Evolutionary conservation across 37 sponge, comb jelly and placozoan genomes (phyloP).

Genomic region (Corticium candelabrum): DNA sequence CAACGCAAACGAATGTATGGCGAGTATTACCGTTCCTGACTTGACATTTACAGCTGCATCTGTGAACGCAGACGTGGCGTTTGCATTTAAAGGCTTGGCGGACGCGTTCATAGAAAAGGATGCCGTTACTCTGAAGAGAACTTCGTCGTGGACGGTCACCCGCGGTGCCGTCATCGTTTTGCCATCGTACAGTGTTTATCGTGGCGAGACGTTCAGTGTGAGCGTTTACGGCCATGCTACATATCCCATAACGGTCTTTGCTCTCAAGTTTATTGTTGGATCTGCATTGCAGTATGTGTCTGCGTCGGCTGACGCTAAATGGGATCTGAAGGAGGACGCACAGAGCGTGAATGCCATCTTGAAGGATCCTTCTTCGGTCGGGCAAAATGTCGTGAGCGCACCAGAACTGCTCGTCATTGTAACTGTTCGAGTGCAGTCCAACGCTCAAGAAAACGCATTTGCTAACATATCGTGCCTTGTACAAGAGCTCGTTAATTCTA

Average conservation of each 20-base stretch:
- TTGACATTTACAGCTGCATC: slow-evolving; percentile 19
- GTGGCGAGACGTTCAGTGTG: slow-evolving; percentile 27
- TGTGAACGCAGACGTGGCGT: neutral
- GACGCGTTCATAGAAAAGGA: neutral
- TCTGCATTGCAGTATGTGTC: neutral
- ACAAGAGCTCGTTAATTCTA: neutral
- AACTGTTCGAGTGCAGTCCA: neutral
- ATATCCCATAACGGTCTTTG: slow-evolving; percentile 24
- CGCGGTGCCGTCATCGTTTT: slow-evolving; percentile 26
- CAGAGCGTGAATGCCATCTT: neutral
- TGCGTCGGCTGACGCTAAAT: slow-evolving; percentile 1
- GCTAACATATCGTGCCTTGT: neutral
- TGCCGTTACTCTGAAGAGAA: neutral
- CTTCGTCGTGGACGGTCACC: neutral
- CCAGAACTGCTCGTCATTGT: neutral
- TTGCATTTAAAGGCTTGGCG: neutral
- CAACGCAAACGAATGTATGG: slow-evolving; percentile 14
- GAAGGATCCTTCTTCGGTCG: neutral
- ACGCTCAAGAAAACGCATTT: neutral
- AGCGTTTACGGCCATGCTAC: slow-evolving; percentile 27
- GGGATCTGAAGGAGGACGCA: slow-evolving; percentile 13
- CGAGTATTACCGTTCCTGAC: slow-evolving; percentile 22
- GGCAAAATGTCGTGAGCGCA: neutral
- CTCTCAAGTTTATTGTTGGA: slow-evolving; percentile 8
- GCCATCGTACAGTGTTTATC: slow-evolving; percentile 25